Base-by-base conservation (phyloP, 2,113 vertebrate genomes). In the Mixornis gularis region DNA sequence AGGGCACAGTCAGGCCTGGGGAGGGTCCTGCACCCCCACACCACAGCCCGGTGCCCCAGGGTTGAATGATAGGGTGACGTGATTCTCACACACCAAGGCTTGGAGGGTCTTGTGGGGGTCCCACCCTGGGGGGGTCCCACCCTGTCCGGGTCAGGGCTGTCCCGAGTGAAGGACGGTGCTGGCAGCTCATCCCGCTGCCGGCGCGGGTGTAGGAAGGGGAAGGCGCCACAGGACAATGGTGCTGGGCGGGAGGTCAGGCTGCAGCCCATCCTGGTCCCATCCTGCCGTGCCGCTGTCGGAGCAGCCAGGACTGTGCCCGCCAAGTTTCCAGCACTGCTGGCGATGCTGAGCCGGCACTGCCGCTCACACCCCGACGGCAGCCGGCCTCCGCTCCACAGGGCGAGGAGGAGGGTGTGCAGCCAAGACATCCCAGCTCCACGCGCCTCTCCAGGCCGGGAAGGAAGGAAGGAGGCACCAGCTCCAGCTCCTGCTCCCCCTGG, bases 251-350 rank as follows among this genome's bases (percentile, higher is more conserved):
- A 96, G 97, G 97, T 97, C 97, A 97, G 89, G 71, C 87, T 84
- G 94, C 97, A 97, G 91, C 95, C 96, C 97, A 97, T 98, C 97
- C 97, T 97, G 97, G 74, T 84, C 95, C 95, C 97, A 96, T 98
- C 97, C 97, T 97, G 97, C 85, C 79, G 66, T 60, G 26, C 71
- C 38, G 10, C 89, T 34, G 76, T 11, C 3, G 11, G 20, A 41
- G 74, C 70, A 34, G 92, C 85, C 34, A 74, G 34, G 30, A 72
- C 77, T 6, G 87, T 66, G 26, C 44, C 48, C 46, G 95, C 96
- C 96, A 97, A 97, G 96, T 96, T 97, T 96, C 97, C 97, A 89
- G 83, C 65, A 18, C 86, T 30, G 19, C 70, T 10, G 85, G 91
- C 24, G 27, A 38, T 56, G 78, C 72, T 48, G 89, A 95, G 84